Evolutionary conservation across 1,140 invertebrate species (phyloP).

Genomic region (Megathymus violae): DNA sequence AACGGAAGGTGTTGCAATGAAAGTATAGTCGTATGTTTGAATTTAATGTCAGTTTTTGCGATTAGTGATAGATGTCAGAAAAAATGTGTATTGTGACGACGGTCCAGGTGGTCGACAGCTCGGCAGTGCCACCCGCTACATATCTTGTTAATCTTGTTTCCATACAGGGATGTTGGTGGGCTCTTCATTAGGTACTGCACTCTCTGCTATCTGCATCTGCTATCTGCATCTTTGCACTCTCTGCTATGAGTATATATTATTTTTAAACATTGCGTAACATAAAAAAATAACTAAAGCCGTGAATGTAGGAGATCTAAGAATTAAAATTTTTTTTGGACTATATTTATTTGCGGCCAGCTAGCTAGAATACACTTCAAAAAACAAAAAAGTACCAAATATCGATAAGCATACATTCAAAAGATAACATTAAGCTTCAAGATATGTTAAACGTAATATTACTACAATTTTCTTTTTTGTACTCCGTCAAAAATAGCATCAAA

Average conservation of each 20-base stretch:
- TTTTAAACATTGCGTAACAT: background rate
- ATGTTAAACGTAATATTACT: too few species aligned
- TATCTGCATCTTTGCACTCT: too few species aligned
- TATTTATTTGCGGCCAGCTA: too few species aligned
- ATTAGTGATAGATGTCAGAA: slow-evolving; percentile 19
- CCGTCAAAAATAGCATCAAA: background rate
- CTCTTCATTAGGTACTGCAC: slow-evolving; percentile 45
- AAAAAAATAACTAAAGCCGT: too few species aligned
- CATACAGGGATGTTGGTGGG: slow-evolving; percentile 46
- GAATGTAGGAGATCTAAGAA: too few species aligned
- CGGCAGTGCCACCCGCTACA: slow-evolving; percentile 48
- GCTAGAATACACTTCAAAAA: too few species aligned
- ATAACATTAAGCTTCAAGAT: too few species aligned
- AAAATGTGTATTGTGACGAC: slow-evolving; percentile 35
- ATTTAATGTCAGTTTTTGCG: slow-evolving; percentile 28
- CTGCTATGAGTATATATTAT: slow-evolving; percentile 33
- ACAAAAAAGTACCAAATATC: too few species aligned
- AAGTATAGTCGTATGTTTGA: slow-evolving; percentile 16
- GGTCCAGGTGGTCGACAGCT: slow-evolving; percentile 64
- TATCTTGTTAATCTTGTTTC: slow-evolving; percentile 44
- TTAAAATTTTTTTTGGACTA: too few species aligned
- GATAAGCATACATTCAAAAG: too few species aligned
- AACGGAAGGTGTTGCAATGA: background rate
- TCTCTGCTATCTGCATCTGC: too few species aligned
- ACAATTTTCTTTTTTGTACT: too few species aligned